A percentile compares a stretch with the other conserved stretches of the same genome.
Evolutionary conservation across 2,113 vertebrate genomes (phyloP).

Genomic region (Grus americana): DNA sequence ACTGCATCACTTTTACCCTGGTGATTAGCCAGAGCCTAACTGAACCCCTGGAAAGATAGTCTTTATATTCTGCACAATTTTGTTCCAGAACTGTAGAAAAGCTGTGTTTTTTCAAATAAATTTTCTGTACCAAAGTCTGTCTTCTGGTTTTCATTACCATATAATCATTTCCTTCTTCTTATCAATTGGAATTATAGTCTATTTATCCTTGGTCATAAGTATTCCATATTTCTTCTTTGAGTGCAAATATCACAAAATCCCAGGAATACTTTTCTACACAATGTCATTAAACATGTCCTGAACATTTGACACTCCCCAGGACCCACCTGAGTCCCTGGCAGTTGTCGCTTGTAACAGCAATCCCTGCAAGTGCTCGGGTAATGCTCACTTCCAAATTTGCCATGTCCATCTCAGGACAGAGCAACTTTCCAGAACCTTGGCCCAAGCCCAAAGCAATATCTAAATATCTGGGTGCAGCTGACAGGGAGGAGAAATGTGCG

Average conservation of each 20-base stretch:
- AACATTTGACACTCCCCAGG: not conserved
- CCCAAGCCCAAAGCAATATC: not conserved
- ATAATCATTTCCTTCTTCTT: not conserved
- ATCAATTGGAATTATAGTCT: no score
- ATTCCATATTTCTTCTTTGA: not conserved
- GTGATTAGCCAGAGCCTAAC: not conserved
- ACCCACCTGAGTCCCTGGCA: no score
- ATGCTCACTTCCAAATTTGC: not conserved
- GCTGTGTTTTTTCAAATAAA: conserved; percentile 32
- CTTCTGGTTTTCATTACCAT: not conserved
- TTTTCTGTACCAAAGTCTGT: not conserved
- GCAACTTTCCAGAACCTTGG: not conserved
- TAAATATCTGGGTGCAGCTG: not conserved
- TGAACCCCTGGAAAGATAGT: not conserved
- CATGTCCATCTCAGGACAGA: fast-evolving
- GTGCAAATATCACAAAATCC: not conserved
- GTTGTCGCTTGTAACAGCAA: fast-evolving
- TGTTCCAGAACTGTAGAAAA: not conserved
- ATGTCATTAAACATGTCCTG: not conserved
- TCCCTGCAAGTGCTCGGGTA: not conserved
- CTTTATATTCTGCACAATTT: not conserved
- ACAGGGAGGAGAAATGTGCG: not conserved
- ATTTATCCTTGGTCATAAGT: not conserved
- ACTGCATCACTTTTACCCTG: not conserved
- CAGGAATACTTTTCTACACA: not conserved